These are phyloP conservation scores for Clunio marinus DNA, from an alignment of 2,888 invertebrate species.

Conservation along the genomic window DNA sequence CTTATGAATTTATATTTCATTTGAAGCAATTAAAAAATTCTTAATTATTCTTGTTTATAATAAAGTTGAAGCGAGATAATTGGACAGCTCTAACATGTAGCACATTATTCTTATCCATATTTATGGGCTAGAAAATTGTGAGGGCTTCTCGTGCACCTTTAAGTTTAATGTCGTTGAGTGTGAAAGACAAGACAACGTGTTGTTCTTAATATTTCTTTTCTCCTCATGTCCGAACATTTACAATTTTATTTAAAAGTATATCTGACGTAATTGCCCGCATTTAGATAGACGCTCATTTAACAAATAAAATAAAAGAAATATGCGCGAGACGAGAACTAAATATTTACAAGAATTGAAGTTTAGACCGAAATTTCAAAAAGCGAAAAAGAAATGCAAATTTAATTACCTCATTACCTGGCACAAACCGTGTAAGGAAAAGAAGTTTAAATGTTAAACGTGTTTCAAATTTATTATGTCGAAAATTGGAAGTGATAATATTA, in stretches of 20 bases:
- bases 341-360: neutral
- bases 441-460: slow-evolving; percentile 32
- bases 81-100: slow-evolving; percentile 29
- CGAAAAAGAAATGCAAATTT: slow-evolving; percentile 33
- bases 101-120: slow-evolving; percentile 33
- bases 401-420: slow-evolving; percentile 29
- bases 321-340: neutral
- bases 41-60: slow-evolving; percentile 9
- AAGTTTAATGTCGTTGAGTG: neutral
- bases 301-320: neutral
- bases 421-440: slow-evolving; percentile 26
- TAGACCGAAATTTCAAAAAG: neutral
- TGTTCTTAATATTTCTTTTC: slow-evolving; percentile 1
- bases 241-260: slow-evolving; percentile 31
- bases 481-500: slow-evolving; percentile 37
- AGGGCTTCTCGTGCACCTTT: neutral
- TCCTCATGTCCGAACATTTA: neutral
- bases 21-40: neutral
- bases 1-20: neutral
- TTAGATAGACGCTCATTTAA: slow-evolving; percentile 25
- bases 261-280: slow-evolving; percentile 36
- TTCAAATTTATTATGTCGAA: slow-evolving; percentile 33
- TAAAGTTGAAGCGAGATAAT: slow-evolving; percentile 21
- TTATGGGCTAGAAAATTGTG: slow-evolving; percentile 30
- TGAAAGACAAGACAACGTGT: slow-evolving; percentile 36